phyloP scores from a whole-genome alignment of 1,140 invertebrate genomes.

The Calliphora vicina region DNA sequence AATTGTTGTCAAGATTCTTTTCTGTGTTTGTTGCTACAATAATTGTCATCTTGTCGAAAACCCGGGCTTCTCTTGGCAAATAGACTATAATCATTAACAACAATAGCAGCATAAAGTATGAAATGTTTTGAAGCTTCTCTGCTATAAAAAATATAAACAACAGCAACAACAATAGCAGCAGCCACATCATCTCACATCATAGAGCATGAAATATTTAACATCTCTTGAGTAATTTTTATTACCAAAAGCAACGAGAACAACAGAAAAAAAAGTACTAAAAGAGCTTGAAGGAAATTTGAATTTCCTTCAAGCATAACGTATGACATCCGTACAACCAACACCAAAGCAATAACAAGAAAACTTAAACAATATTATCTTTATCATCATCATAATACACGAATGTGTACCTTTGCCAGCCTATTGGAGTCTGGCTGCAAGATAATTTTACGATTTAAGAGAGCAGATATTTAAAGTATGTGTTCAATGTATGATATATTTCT shows the following conservation, averaged over 20 bases:
- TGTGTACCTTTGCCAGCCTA: no score
- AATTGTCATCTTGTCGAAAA: neutral
- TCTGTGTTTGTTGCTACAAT: neutral
- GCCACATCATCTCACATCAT: neutral
- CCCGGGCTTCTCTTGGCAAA: neutral
- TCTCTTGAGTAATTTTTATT: neutral
- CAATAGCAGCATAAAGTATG: neutral
- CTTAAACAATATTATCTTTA: no score
- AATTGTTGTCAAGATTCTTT: slow-evolving; percentile 1
- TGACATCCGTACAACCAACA: neutral
- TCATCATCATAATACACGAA: no score
- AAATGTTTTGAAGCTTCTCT: neutral
- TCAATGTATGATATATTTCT: no score
- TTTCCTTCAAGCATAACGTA: neutral
- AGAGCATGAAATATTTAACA: neutral
- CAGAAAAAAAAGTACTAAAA: neutral
- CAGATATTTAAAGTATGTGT: no score
- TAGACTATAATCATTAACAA: neutral
- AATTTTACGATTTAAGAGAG: no score
- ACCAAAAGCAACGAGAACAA: neutral
- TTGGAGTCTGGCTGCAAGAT: no score
- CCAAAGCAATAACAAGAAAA: no score
- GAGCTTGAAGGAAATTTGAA: slow-evolving; percentile 6
- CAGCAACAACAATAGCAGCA: neutral
- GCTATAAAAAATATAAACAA: neutral